These are phyloP conservation scores for Peromyscus leucopus DNA, from an alignment of 2,113 vertebrate genomes.

Conservation along the genomic window DNA sequence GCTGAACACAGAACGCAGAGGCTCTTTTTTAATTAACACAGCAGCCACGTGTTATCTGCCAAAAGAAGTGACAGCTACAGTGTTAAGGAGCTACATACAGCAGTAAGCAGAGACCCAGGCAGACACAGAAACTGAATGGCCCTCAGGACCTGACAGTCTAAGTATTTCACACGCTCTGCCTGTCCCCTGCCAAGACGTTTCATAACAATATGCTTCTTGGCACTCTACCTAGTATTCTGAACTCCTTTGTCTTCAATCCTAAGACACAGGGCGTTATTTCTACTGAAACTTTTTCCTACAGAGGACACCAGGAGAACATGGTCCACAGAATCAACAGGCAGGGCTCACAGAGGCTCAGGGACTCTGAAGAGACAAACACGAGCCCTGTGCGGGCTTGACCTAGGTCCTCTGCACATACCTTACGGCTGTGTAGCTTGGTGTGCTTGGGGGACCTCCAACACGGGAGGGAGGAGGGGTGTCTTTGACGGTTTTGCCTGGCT, in stretches of 20 bases:
- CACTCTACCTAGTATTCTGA: not conserved
- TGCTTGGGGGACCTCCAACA: not conserved
- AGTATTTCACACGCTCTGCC: not conserved
- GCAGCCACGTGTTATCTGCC: not conserved
- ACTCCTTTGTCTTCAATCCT: not conserved
- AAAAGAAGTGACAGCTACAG: constrained; percentile 39
- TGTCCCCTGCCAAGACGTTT: not conserved
- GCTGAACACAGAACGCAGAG: not conserved
- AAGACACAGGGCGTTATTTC: not conserved
- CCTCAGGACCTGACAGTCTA: not conserved
- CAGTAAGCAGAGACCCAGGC: not conserved
- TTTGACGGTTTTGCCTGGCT: not conserved
- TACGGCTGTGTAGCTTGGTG: not conserved
- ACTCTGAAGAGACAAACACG: not conserved
- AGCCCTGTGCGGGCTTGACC: not conserved
- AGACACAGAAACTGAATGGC: not conserved
- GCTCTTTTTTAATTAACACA: not conserved
- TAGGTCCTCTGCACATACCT: not conserved
- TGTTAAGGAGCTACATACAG: not conserved
- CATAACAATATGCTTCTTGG: not conserved
- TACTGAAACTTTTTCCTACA: not conserved
- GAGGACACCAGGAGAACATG: not conserved
- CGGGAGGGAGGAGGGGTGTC: not conserved
- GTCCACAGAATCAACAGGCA: not conserved
- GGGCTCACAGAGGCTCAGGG: not conserved